phyloP scores from a whole-genome alignment of 2,797 vertebrate species.

The Sebastes minor region DNA sequence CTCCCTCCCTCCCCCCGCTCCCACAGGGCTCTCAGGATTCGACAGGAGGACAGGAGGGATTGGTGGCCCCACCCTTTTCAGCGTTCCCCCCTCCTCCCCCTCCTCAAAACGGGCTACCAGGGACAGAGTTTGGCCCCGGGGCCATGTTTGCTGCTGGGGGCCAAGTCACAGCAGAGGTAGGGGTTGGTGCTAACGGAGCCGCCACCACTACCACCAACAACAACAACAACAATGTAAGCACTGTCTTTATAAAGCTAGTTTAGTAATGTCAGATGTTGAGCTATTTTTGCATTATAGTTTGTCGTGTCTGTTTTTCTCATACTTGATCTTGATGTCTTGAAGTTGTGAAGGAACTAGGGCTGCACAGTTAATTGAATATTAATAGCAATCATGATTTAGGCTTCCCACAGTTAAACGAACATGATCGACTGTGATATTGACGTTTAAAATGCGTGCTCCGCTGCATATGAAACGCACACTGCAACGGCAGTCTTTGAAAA shows the following conservation, averaged over 20 bases:
- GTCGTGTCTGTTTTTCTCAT: background rate
- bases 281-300: background rate
- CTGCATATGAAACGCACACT: no score
- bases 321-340: background rate
- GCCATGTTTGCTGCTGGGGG: conserved; percentile 74
- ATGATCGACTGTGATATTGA: no score
- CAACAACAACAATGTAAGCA: conserved; percentile 69
- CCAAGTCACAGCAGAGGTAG: conserved; percentile 71
- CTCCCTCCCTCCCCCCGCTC: background rate
- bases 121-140: conserved; percentile 75
- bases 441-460: no score
- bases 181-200: conserved; percentile 62
- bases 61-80: conserved; percentile 78
- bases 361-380: no score
- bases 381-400: no score
- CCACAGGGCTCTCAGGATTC: conserved; percentile 81
- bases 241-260: background rate
- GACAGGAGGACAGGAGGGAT: conserved; percentile 78
- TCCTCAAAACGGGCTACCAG: conserved; percentile 80
- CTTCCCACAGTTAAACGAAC: no score
- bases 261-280: background rate
- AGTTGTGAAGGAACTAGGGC: background rate
- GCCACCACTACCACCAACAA: conserved; percentile 22
- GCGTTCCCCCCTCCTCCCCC: conserved; percentile 80
- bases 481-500: no score